phyloP scores from a whole-genome alignment of 2,113 vertebrate genomes.

The Dipodomys merriami region DNA sequence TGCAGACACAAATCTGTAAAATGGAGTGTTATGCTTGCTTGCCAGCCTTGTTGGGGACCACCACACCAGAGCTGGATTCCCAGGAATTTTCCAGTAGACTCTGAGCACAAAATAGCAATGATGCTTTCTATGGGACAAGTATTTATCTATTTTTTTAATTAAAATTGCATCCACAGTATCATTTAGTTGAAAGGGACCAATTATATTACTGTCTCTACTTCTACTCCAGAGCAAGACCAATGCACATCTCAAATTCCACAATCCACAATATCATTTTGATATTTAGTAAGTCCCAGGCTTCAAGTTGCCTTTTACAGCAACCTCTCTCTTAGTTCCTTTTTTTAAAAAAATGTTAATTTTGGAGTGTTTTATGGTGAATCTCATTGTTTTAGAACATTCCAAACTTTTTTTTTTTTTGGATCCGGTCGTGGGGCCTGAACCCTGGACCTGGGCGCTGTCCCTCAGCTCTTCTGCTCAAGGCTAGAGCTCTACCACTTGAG shows the following conservation, averaged over 20 bases:
- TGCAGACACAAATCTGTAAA: background rate
- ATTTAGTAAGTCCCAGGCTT: background rate
- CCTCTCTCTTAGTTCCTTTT: background rate
- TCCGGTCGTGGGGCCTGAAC: no score
- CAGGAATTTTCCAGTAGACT: background rate
- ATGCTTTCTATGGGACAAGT: background rate
- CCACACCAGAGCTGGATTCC: background rate
- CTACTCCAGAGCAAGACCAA: slow-evolving; percentile 33
- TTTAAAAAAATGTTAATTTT: no score
- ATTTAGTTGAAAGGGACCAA: background rate
- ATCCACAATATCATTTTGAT: background rate
- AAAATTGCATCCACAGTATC: background rate
- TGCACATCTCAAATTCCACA: background rate
- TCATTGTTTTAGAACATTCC: no score
- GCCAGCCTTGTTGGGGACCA: background rate
- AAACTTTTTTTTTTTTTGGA: no score
- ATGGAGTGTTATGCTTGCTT: background rate
- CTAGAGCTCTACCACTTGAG: no score
- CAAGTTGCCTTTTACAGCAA: slow-evolving; percentile 2
- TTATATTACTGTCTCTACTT: background rate
- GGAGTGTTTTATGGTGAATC: no score
- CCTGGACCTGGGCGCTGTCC: no score
- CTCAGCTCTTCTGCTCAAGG: no score
- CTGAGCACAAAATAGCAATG: background rate
- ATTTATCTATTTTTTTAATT: background rate